Evolutionary conservation across 2,888 invertebrate genomes (phyloP), one percentile per base, ranked within the genome.

Genomic region (Rosalia funebris): DNA sequence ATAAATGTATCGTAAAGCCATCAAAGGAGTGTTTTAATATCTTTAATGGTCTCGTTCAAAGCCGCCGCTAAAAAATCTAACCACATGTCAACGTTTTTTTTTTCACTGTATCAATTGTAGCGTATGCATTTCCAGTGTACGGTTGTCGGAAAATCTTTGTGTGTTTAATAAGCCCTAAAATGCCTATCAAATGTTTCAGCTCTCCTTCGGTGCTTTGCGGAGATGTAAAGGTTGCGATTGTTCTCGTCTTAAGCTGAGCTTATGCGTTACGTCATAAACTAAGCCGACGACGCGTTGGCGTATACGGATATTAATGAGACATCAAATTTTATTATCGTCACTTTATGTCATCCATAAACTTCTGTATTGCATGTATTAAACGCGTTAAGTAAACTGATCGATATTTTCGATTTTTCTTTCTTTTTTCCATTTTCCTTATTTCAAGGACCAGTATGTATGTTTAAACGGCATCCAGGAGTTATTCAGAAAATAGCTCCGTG

Each of bases 51-150:
- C 14, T 32, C 19, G 46, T 50, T 66, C 68, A 68, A 68, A 68
- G 65, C 60, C 36, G 54, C 68, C 68, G 68, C 64, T 47, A 44
- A 32, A 57, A 62, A 57, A 53, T 20, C 42, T 44, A 44, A 57
- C 47, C 57, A 57, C 36, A 48, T 57, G 61, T 61, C 53, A 36
- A 53, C 47, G 42, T 53, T 53, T 62, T 48, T 34, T 54, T 32
- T 15, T 19, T n/a, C 15, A n/a, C 17, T 10, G 47, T 31, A 31
- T 10, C 31, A 15, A 37, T n/a, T 37, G 39, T 37, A 19, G 50
- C 37, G 50, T 36, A 55, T 45, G 34, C 55, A 11, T 32, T 20
- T 45, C 36, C 41, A 54, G 54, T 17, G 11, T 31, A 17, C 12
- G 19, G 34, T 39, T 45, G 45, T 46, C 44, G 55, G 55, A 19